Evolutionary conservation across 2,888 invertebrate species (phyloP).

Genomic region (Noctua janthina): DNA sequence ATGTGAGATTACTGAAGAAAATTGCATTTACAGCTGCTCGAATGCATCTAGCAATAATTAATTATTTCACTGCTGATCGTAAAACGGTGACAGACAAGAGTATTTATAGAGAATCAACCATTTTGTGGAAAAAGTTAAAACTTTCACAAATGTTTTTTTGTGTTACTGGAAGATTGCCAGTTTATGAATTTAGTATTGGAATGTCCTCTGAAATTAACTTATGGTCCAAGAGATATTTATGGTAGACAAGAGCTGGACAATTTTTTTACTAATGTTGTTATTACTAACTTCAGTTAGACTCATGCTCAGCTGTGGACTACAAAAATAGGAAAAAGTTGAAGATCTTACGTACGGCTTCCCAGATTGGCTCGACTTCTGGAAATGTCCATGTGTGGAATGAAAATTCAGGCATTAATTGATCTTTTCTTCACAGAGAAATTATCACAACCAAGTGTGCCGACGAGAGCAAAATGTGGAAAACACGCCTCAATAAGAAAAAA

Average conservation of each 20-base stretch:
- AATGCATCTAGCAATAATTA: background rate
- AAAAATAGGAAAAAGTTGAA: background rate
- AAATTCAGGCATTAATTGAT: background rate
- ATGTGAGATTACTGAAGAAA: background rate
- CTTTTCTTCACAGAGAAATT: slow-evolving; percentile 80
- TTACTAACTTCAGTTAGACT: background rate
- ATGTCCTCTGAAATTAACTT: slow-evolving; percentile 11
- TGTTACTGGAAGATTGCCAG: slow-evolving; percentile 36
- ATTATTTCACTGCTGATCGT: background rate
- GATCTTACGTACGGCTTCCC: background rate
- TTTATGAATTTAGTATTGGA: slow-evolving; percentile 21
- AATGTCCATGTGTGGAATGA: too few species aligned
- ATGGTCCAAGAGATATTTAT: background rate
- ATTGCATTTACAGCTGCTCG: background rate
- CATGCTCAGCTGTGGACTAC: background rate
- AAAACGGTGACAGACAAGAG: background rate
- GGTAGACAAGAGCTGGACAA: background rate
- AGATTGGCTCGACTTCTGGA: background rate
- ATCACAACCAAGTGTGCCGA: slow-evolving; percentile 92
- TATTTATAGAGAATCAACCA: slow-evolving; percentile 1
- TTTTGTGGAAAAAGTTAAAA: slow-evolving; percentile 1
- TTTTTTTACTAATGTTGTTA: background rate
- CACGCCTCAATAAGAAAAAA: slow-evolving; percentile 79
- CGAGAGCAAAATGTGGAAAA: slow-evolving; percentile 91
- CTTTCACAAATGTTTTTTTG: slow-evolving; percentile 2